phyloP scores from a whole-genome alignment of 2,797 vertebrate genomes.

The Silurus aristotelis region DNA sequence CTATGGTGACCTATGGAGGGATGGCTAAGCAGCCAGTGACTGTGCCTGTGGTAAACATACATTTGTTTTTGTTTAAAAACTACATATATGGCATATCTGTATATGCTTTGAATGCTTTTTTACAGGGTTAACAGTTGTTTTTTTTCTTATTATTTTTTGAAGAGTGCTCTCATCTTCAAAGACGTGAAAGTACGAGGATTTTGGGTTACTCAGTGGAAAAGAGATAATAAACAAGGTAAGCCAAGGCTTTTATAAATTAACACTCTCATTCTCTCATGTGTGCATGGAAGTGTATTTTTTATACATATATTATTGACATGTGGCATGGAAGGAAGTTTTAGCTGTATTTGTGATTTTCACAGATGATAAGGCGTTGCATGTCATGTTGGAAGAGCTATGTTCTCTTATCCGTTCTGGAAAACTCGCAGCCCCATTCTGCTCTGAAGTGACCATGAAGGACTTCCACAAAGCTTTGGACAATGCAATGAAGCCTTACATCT shows the following conservation, averaged over 20 bases:
- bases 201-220: constrained; percentile 94
- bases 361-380: constrained; percentile 65
- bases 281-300: background rate
- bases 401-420: constrained; percentile 79
- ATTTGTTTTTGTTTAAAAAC: background rate
- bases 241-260: background rate
- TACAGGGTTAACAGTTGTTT: background rate
- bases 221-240: constrained; percentile 79
- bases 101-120: background rate
- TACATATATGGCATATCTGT: background rate
- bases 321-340: background rate
- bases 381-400: constrained; percentile 84
- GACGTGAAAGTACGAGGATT: constrained; percentile 88
- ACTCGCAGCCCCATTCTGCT: constrained; percentile 78
- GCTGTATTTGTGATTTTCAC: constrained; percentile 7
- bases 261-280: background rate
- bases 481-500: constrained; percentile 82
- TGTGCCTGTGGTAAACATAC: constrained; percentile 86
- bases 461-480: constrained; percentile 77
- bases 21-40: constrained; percentile 93
- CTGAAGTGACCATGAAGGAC: constrained; percentile 76
- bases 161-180: constrained; percentile 94
- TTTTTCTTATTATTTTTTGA: constrained; percentile 23
- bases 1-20: constrained; percentile 95
- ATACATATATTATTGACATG: background rate